phyloP scores from a whole-genome alignment of 2,113 vertebrate genomes.

The rat (Rattus norvegicus) region GRCr8 NC_086026.1:58365001-58365500 shows the following conservation, averaged over 20 bases:
- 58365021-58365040: not conserved
- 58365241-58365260: not conserved
- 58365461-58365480: not conserved
- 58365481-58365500: not conserved
- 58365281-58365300: rapidly evolving
- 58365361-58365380: not conserved
- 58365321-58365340: not conserved
- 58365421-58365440: not conserved
- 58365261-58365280: not conserved
- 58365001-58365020: not conserved
- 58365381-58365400: not conserved
- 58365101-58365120: not conserved
- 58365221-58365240: not conserved
- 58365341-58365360: not conserved
- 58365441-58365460: not conserved
- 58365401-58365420: not conserved
- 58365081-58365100: not conserved
- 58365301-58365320: not conserved
- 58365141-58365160: not conserved
- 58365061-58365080: not conserved
- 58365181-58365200: not conserved
- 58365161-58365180: too few species aligned
- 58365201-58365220: too few species aligned
- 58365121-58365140: not conserved
- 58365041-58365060: not conserved